These are phyloP conservation scores for Microplitis demolitor DNA, from an alignment of 1,140 invertebrate species.

Conservation along the genomic window DNA sequence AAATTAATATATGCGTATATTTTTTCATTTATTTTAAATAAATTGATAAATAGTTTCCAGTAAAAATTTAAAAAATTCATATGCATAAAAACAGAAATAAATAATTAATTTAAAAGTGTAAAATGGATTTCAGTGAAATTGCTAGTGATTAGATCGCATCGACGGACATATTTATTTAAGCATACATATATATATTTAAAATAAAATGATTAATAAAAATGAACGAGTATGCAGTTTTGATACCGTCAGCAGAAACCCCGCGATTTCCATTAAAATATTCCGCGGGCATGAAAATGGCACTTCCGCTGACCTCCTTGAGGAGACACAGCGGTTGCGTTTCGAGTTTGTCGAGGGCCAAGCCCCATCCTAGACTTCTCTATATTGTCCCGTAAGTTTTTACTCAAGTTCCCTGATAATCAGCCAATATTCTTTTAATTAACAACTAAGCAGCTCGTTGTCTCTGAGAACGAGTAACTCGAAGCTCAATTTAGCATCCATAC, in stretches of 20 bases:
- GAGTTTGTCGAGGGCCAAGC: conserved; percentile 43
- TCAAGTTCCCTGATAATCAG: background rate
- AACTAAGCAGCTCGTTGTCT: too few species aligned
- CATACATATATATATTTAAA: background rate
- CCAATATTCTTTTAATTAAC: too few species aligned
- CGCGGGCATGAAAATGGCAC: conserved; percentile 51
- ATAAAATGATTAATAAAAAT: conserved; percentile 33
- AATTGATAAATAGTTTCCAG: background rate
- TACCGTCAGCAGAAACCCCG: conserved; percentile 41
- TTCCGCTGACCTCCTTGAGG: conserved; percentile 51
- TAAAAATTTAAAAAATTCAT: background rate
- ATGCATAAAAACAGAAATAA: background rate
- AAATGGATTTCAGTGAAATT: background rate
- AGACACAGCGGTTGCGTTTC: conserved; percentile 56
- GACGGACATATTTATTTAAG: too few species aligned
- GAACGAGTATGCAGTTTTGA: conserved; percentile 49
- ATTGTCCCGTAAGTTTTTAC: conserved; percentile 53
- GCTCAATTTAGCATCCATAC: too few species aligned
- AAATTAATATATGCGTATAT: background rate
- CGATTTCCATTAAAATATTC: conserved; percentile 51
- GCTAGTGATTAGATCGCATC: too few species aligned
- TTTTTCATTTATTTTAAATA: background rate
- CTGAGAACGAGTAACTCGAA: too few species aligned
- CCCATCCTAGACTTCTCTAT: conserved; percentile 49
- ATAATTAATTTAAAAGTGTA: background rate